Percentiles rank a stretch among this genome's conserved stretches.
Evolutionary conservation across 2,888 invertebrate species (phyloP).

Genomic region (Agonum fuliginosum): DNA sequence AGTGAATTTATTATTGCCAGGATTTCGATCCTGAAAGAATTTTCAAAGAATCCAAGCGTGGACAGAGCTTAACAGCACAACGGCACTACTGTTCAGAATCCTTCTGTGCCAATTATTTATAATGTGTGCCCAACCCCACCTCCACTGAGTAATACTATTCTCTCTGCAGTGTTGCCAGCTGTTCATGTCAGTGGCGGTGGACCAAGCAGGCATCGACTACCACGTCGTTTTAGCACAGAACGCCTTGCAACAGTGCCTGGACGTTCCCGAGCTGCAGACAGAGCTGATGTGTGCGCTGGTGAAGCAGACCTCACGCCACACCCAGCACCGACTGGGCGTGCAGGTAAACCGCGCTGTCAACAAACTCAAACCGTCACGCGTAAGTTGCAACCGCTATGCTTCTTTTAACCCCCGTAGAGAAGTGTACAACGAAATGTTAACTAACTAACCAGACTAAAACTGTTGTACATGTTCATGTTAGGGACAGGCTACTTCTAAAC

Average conservation of each 20-base stretch:
- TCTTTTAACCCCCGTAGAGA: conserved; percentile 31
- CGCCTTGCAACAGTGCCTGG: conserved; percentile 93
- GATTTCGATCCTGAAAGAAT: no score
- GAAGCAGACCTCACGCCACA: conserved; percentile 93
- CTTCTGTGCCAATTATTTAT: no score
- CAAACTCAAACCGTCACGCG: conserved; percentile 60
- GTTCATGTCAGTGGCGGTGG: conserved; percentile 96
- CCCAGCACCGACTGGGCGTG: conserved; percentile 79
- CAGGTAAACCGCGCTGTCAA: conserved; percentile 69
- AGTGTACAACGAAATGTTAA: conserved; percentile 16
- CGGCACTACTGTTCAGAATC: no score
- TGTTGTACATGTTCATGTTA: no score
- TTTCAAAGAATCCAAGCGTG: no score
- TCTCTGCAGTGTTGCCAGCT: conserved; percentile 89
- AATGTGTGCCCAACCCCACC: no score
- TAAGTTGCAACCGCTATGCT: conserved; percentile 57
- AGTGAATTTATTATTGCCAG: not conserved
- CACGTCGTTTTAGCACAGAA: conserved; percentile 98
- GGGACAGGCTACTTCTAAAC: no score
- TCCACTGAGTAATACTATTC: conserved; percentile 49
- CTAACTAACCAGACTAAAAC: no score
- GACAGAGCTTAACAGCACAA: no score
- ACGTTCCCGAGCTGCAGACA: conserved; percentile 91
- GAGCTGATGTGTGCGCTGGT: conserved; percentile 94
- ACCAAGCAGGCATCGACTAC: conserved; percentile 97